Conservation (phyloP, 2,113 vertebrate genomes). For the Larimichthys crocea region DNA sequence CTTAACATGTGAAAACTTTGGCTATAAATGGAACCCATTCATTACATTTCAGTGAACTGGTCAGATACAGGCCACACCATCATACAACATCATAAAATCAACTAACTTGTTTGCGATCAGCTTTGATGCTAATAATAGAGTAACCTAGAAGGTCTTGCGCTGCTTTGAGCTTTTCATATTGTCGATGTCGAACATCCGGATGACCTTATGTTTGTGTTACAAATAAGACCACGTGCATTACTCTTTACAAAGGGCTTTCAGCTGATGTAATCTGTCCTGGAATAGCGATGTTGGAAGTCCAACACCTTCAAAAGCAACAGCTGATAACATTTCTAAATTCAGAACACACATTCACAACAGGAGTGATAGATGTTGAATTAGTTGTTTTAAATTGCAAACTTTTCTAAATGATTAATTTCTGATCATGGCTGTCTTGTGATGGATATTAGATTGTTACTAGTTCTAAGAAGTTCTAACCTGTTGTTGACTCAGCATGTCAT, state of each 20-base stretch:
- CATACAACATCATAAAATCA: constrained; percentile 12
- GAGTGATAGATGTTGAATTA: too few relatives aligned
- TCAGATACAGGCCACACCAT: background rate
- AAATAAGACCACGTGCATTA: background rate
- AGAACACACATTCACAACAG: too few relatives aligned
- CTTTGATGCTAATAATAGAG: constrained; percentile 8
- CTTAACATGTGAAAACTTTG: background rate
- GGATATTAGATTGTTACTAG: too few relatives aligned
- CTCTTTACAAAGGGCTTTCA: background rate
- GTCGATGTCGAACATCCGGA: background rate
- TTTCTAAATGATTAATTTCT: too few relatives aligned
- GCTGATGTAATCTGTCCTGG: background rate
- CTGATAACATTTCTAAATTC: too few relatives aligned
- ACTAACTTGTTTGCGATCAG: background rate
- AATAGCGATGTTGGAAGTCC: background rate
- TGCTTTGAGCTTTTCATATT: background rate
- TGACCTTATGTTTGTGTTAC: background rate
- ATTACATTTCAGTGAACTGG: background rate
- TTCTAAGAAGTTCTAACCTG: too few relatives aligned
- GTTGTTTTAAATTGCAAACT: too few relatives aligned
- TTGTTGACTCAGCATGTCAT: too few relatives aligned
- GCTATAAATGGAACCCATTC: constrained; percentile 40
- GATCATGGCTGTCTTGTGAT: too few relatives aligned
- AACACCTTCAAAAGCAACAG: background rate
- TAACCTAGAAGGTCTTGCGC: background rate